Conservation (phyloP, 1,140 invertebrate genomes). For the Zaprionus inermis region DNA sequence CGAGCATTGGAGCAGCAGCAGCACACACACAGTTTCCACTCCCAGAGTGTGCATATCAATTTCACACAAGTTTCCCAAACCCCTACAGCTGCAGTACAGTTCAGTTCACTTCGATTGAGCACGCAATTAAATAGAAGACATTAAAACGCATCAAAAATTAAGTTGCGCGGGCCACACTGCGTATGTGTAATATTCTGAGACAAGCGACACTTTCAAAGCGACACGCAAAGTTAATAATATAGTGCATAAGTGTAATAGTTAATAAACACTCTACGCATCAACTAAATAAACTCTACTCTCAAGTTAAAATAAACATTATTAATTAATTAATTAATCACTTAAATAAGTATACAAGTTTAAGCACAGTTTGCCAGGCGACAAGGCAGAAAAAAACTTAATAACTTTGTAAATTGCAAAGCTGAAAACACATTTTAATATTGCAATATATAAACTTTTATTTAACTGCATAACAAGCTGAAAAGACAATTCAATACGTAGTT, state of each 20-base stretch:
- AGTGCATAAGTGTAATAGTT: slow-evolving; percentile 1
- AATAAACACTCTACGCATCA: neutral
- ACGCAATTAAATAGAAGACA: slow-evolving; percentile 14
- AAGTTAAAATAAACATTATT: too few relatives aligned
- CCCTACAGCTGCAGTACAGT: neutral
- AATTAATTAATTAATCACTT: too few relatives aligned
- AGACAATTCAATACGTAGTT: too few relatives aligned
- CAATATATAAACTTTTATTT: too few relatives aligned
- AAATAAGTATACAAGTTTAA: too few relatives aligned
- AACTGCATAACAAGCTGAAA: too few relatives aligned
- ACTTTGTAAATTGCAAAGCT: too few relatives aligned
- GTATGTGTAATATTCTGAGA: slow-evolving; percentile 8
- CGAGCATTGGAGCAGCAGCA: neutral
- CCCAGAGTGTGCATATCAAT: slow-evolving; percentile 27
- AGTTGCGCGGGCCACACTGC: neutral
- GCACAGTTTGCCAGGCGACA: too few relatives aligned
- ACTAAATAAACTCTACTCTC: neutral
- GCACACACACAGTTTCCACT: slow-evolving; percentile 12
- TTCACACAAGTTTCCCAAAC: slow-evolving; percentile 1
- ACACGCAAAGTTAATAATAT: too few relatives aligned
- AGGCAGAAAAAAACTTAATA: too few relatives aligned
- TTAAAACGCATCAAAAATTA: neutral
- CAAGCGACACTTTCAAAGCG: neutral
- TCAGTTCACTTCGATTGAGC: slow-evolving; percentile 2
- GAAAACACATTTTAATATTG: too few relatives aligned